Conservation (phyloP, 2,888 invertebrate species). For the Platycheirus albimanus region DNA sequence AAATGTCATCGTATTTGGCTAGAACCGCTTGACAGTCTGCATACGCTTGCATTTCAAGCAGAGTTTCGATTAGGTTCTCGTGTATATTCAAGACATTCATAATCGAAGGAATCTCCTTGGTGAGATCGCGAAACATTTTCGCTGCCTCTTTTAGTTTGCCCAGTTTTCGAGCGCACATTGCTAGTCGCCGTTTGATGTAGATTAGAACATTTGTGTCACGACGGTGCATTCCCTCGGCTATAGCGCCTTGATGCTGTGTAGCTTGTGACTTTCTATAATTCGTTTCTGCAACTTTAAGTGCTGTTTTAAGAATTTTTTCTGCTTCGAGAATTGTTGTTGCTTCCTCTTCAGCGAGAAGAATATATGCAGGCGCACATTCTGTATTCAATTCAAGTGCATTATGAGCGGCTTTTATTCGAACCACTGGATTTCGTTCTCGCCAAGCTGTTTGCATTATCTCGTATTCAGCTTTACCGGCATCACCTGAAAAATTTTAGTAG, state of each 20-base stretch:
- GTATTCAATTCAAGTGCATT: slow-evolving; percentile 93
- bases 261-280: slow-evolving; percentile 91
- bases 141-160: slow-evolving; percentile 97
- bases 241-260: slow-evolving; percentile 89
- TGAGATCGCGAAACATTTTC: slow-evolving; percentile 97
- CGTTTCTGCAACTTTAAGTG: slow-evolving; percentile 91
- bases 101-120: slow-evolving; percentile 97
- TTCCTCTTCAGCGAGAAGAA: slow-evolving; percentile 98
- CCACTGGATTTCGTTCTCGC: slow-evolving; percentile 95
- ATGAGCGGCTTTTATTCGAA: slow-evolving; percentile 95
- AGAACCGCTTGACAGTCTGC: slow-evolving; percentile 97
- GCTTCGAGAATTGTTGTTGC: slow-evolving; percentile 95
- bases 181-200: slow-evolving; percentile 95
- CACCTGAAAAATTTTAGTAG: slow-evolving; percentile 84
- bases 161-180: slow-evolving; percentile 98
- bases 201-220: slow-evolving; percentile 96
- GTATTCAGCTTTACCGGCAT: slow-evolving; percentile 93
- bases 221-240: slow-evolving; percentile 90
- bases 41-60: slow-evolving; percentile 97
- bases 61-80: slow-evolving; percentile 97
- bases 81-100: slow-evolving; percentile 96
- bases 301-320: slow-evolving; percentile 92
- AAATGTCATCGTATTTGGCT: slow-evolving; percentile 96
- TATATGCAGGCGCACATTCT: slow-evolving; percentile 97
- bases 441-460: slow-evolving; percentile 98